Evolutionary conservation across 2,888 invertebrate species (phyloP).

Genomic region (Nebria salina): DNA sequence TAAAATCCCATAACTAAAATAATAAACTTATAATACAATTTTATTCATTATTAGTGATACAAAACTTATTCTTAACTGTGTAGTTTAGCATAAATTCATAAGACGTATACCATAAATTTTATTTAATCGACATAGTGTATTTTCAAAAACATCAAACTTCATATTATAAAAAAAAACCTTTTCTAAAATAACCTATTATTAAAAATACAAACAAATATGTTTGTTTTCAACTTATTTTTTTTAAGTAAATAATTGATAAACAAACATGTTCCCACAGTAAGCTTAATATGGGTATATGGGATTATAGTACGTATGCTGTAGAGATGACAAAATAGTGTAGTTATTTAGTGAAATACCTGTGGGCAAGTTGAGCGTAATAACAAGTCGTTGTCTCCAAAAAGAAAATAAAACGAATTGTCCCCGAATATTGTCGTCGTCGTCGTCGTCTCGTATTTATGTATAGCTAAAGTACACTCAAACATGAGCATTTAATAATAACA

Average conservation of each 20-base stretch:
- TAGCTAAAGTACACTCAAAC: slow-evolving; percentile 28
- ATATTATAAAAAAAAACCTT: background rate
- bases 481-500: slow-evolving; percentile 44
- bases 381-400: slow-evolving; percentile 30
- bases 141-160: too few relatives aligned
- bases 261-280: background rate
- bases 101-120: too few relatives aligned
- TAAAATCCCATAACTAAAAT: too few relatives aligned
- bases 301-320: background rate
- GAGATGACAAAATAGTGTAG: background rate
- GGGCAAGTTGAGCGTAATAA: slow-evolving; percentile 25
- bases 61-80: too few relatives aligned
- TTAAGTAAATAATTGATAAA: background rate
- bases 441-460: background rate
- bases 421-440: slow-evolving; percentile 23
- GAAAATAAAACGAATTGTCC: slow-evolving; percentile 41
- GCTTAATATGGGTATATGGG: background rate
- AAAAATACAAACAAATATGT: background rate
- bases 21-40: too few relatives aligned
- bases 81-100: too few relatives aligned
- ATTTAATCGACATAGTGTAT: too few relatives aligned
- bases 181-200: background rate
- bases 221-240: background rate
- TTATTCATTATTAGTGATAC: too few relatives aligned
- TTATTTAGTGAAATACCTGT: background rate